A percentile compares a stretch with the other conserved stretches of the same genome.
These are phyloP conservation scores for Andrena chrysosceles DNA, from an alignment of 2,888 invertebrate species.

Conservation along the genomic window DNA sequence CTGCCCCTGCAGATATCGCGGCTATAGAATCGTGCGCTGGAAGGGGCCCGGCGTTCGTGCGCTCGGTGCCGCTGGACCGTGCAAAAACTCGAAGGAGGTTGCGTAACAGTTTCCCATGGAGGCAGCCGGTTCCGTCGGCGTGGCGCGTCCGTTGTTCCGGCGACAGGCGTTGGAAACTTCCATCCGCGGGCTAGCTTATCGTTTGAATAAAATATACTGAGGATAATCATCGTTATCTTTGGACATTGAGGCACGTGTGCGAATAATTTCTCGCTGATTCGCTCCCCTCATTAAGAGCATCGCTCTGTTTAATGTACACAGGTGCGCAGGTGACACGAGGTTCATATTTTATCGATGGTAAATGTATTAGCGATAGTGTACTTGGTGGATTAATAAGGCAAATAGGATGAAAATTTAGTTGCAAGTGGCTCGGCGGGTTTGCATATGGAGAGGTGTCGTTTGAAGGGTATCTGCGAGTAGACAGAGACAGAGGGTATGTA, in stretches of 20 bases:
- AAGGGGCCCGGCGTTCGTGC: no score
- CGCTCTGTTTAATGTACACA: no score
- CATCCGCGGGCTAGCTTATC: not conserved
- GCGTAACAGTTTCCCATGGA: conserved; percentile 19
- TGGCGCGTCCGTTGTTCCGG: not conserved
- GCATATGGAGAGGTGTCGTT: no score
- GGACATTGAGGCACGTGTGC: no score
- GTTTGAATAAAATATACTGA: not conserved
- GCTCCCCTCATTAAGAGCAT: no score
- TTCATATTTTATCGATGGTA: no score
- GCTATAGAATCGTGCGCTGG: not conserved
- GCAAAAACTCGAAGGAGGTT: not conserved
- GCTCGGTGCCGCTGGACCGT: no score
- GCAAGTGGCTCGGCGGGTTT: no score
- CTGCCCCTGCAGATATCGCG: conserved; percentile 1
- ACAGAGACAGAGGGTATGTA: not conserved
- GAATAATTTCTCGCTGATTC: not conserved
- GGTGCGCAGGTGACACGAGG: no score
- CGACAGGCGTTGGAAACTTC: conserved; percentile 21
- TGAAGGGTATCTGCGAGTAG: not conserved
- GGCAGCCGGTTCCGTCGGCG: not conserved
- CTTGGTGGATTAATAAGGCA: no score
- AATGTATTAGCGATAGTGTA: no score
- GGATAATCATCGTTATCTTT: not conserved
- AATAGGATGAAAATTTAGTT: no score